A percentile compares a stretch with the other conserved stretches of the same genome.
phyloP scores from a whole-genome alignment of 1,140 invertebrate species.

The Venustaconcha ellipsiformis region DNA sequence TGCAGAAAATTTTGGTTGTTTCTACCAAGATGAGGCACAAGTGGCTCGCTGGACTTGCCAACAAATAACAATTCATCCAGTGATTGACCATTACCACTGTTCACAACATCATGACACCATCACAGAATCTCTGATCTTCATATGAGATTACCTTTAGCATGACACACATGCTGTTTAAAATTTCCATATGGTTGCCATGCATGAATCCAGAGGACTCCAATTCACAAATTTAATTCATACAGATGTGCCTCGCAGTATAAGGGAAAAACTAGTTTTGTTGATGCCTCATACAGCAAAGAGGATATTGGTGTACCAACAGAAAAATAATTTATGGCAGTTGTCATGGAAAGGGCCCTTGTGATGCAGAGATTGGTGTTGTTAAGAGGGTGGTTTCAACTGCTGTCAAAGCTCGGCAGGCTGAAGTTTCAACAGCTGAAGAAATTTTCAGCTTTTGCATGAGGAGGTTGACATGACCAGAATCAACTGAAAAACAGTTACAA shows the following conservation, averaged over 20 bases:
- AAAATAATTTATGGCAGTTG: conserved; percentile 38
- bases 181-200: conserved; percentile 10
- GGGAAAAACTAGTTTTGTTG: conserved; percentile 26
- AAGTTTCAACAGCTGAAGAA: conserved; percentile 17
- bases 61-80: no score
- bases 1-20: no score
- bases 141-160: conserved; percentile 23
- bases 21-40: conserved; percentile 17
- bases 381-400: conserved; percentile 18
- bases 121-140: conserved; percentile 17
- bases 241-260: conserved; percentile 38
- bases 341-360: conserved; percentile 43
- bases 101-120: conserved; percentile 8
- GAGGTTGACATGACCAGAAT: conserved; percentile 4
- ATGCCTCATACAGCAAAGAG: conserved; percentile 1
- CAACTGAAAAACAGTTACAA: conserved; percentile 3
- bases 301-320: conserved; percentile 32
- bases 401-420: conserved; percentile 16
- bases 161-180: conserved; percentile 23
- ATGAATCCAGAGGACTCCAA: conserved; percentile 3
- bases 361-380: conserved; percentile 37
- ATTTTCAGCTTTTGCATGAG: conserved; percentile 14
- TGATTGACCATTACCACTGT: no score
- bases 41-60: no score
- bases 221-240: conserved; percentile 29